Base-by-base conservation (phyloP, 2,888 invertebrate genomes). In the Drosophila antonietae region DNA sequence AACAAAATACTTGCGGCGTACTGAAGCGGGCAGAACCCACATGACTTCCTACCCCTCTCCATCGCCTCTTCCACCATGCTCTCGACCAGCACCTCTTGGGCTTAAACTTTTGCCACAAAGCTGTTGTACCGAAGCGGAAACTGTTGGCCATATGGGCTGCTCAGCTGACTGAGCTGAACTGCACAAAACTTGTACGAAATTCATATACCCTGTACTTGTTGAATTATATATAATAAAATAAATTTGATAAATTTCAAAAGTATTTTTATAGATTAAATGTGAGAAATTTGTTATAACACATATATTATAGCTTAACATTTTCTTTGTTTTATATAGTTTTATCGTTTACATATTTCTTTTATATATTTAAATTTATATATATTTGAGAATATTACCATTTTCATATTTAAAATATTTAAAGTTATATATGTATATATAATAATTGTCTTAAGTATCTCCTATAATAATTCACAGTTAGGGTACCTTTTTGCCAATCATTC, bases 71-170 rank as follows among this genome's bases (percentile, higher is more conserved):
- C 9, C 18, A 3, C 15, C 49, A n/a, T 28, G 1, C 20, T 8
- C 18, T 51, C 18, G 31, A 33, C 33, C 33, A 51, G 51, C 18
- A 18, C 51, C 18, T 52, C 35, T 31, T 31, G 37, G 18, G 33
- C 33, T 37, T 39, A 51, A 37, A 52, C 43, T 56, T 39, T 55
- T 39, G 43, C 53, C 55, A 23, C 41, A 37, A 28, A 43, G 41
- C 57, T 47, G 70, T 58, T 41, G 68, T 68, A 76, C 31, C 43
- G 37, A 67, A 83, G 83, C 83, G 83, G 88, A 84, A 84, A 89
- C 88, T 56, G 59, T 68, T 77, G 62, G 49, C 70, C 65, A 70
- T 66, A 66, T 59, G 46, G 66, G 67, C 46, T 49, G 56, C 78
- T 70, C 47, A 57, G 39, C 63, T 61, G 55, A 31, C 55, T 57